These are phyloP conservation scores for Anthopleura sola DNA, from an alignment of 64 coral and sea anemone species.

Conservation along the genomic window DNA sequence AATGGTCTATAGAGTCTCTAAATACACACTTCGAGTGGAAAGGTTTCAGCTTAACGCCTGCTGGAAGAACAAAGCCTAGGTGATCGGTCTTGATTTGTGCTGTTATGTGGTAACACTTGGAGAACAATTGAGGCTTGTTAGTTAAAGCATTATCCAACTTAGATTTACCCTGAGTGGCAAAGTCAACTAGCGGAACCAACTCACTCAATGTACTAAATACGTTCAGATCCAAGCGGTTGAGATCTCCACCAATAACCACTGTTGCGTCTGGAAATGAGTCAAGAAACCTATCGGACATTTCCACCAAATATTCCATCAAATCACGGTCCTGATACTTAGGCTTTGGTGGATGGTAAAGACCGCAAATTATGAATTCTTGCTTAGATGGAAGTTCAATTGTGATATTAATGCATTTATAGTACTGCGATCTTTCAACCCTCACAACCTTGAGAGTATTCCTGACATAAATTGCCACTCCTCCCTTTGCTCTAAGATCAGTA, in stretches of 20 bases:
- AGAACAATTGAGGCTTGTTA: slow-evolving; percentile 20
- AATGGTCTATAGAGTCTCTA: no score
- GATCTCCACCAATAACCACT: slow-evolving; percentile 32
- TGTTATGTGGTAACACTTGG: slow-evolving; percentile 9
- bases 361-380: slow-evolving; percentile 47
- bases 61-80: slow-evolving; percentile 17
- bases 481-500: slow-evolving; percentile 43
- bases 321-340: neutral
- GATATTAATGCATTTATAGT: slow-evolving; percentile 32
- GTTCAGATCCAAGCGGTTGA: slow-evolving; percentile 28
- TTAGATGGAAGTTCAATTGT: slow-evolving; percentile 35
- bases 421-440: neutral
- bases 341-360: slow-evolving; percentile 32
- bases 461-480: slow-evolving; percentile 52
- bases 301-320: slow-evolving; percentile 11
- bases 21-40: no score
- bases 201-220: slow-evolving; percentile 10
- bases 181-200: slow-evolving; percentile 20
- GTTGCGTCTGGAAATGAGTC: slow-evolving; percentile 20
- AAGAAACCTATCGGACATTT: slow-evolving; percentile 20
- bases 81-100: slow-evolving; percentile 40
- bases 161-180: slow-evolving; percentile 19
- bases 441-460: slow-evolving; percentile 21
- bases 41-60: slow-evolving; percentile 33
- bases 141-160: slow-evolving; percentile 30